Base-by-base conservation (phyloP, 2,888 invertebrate species). In the Anticlea derivata region DNA sequence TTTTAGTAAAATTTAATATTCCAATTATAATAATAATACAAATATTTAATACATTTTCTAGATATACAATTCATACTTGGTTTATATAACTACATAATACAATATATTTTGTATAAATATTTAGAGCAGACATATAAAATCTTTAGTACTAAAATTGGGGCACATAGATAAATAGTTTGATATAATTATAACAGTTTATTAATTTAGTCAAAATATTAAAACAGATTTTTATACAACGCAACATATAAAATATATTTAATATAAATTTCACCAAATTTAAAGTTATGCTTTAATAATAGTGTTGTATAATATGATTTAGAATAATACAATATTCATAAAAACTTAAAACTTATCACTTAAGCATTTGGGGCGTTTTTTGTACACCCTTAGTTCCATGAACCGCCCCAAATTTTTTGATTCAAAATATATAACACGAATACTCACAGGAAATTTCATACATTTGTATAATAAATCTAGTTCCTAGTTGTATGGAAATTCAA, bases 71-170 rank as follows among this genome's bases (percentile, higher is more conserved):
- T 3, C 12, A 8, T 29, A 24, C 5, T 31, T 26, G 24, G 5
- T 39, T 24, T 22, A 22, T 11, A 35, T 30, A 26, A 20, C 33
- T 41, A 29, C 22, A 40, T 48, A 48, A 35, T 11, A 38, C 24
- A 39, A 26, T 45, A 30, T 35, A 17, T 39, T 12, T 17, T 35
- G 29, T 43, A 38, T 46, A 40, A 11, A 11, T 34, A 46, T 22
- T 27, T 23, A 38, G 5, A 37, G 29, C 6, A 43, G 33, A 41
- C 26, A 37, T 31, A 40, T 40, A 45, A 33, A 48, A 46, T 13
- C 30, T 23, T 26, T 33, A 17, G 8, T 11, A 33, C 27, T 31
- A 37, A 3, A 17, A 17, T 26, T 46, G 51, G 51, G 50, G 33
- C 39, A 52, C 8, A 38, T 22, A 8, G 8, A 35, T 44, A 30